Evolutionary conservation across 2,113 vertebrate species (phyloP).

Genomic region (Hiodon tergisus): DNA sequence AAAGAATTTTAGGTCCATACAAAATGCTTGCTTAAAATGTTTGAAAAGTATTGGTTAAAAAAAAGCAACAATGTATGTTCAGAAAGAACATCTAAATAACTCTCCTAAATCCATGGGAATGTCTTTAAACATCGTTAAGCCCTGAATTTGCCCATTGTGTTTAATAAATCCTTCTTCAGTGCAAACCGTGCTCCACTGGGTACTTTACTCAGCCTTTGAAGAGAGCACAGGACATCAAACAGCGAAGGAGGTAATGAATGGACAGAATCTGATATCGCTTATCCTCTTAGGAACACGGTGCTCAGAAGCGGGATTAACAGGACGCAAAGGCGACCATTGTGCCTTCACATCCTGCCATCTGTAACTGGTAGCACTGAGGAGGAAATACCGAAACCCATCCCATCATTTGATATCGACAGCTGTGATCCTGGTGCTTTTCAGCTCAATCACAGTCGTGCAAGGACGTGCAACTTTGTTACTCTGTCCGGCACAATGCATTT

Average conservation of each 20-base stretch:
- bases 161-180: conserved; percentile 42
- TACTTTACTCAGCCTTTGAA: conserved; percentile 39
- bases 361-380: neutral
- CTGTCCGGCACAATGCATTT: no score
- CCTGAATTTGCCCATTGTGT: conserved; percentile 57
- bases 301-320: conserved; percentile 3
- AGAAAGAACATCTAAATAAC: conserved; percentile 57
- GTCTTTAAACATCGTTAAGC: conserved; percentile 34
- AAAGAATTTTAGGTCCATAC: neutral
- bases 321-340: neutral
- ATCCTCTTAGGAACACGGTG: conserved; percentile 4
- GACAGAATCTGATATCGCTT: conserved; percentile 17
- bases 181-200: conserved; percentile 45
- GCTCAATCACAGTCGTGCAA: no score
- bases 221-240: conserved; percentile 30
- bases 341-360: neutral
- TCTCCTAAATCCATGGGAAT: conserved; percentile 64
- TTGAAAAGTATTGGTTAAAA: neutral
- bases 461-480: no score
- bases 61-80: conserved; percentile 44
- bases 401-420: neutral
- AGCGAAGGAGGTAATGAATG: conserved; percentile 31
- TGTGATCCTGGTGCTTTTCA: no score
- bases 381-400: neutral
- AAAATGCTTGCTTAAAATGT: neutral